Evolutionary conservation across 2,113 vertebrate genomes (phyloP).

Genomic region (Oreotragus oreotragus): DNA sequence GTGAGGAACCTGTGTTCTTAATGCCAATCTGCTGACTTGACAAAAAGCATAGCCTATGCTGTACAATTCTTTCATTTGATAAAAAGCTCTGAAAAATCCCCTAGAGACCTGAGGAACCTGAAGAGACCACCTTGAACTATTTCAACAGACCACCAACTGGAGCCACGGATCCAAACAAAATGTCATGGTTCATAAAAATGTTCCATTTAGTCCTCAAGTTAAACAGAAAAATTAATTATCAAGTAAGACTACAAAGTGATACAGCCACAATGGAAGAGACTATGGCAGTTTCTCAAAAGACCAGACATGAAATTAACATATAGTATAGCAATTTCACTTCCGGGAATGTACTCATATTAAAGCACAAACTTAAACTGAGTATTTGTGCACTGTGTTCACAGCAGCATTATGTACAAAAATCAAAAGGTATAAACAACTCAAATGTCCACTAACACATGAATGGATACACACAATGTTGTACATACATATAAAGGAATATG

Average conservation of each 20-base stretch:
- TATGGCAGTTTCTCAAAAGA: too few species aligned
- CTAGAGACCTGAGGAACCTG: not conserved
- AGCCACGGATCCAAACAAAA: not conserved
- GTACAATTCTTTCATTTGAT: not conserved
- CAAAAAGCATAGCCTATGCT: not conserved
- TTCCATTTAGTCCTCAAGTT: not conserved
- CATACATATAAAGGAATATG: too few species aligned
- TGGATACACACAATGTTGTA: too few species aligned
- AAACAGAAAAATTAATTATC: not conserved
- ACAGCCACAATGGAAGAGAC: not conserved
- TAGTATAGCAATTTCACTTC: too few species aligned
- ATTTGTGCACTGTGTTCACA: too few species aligned
- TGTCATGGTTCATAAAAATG: not conserved
- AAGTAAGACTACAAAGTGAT: not conserved
- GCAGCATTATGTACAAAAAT: too few species aligned
- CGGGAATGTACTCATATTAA: too few species aligned
- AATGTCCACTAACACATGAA: too few species aligned
- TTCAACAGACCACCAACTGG: not conserved
- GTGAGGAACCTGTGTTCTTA: not conserved
- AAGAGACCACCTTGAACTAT: not conserved
- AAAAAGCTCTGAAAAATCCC: not conserved
- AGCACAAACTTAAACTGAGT: too few species aligned
- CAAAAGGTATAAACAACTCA: too few species aligned
- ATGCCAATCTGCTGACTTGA: not conserved
- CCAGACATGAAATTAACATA: too few species aligned